phyloP scores from a whole-genome alignment of 1,140 invertebrate species.

The Melitaea cinxia region DNA sequence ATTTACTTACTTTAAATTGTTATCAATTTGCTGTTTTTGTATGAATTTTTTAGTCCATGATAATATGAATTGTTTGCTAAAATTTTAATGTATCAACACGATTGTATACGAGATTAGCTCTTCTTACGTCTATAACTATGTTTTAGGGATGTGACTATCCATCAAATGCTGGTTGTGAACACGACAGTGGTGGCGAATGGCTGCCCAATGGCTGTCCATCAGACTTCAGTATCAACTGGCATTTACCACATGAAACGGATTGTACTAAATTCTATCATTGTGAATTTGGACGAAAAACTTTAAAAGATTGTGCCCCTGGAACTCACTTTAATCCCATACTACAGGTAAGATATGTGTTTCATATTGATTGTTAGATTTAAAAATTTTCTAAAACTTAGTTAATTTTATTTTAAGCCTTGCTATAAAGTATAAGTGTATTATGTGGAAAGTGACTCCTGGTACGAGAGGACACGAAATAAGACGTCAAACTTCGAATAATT shows the following conservation, averaged over 20 bases:
- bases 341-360: constrained; percentile 40
- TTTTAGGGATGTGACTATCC: constrained; percentile 43
- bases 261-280: constrained; percentile 77
- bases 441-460: too few relatives aligned
- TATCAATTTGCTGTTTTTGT: too few relatives aligned
- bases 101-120: too few relatives aligned
- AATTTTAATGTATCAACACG: too few relatives aligned
- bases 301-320: constrained; percentile 46
- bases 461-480: too few relatives aligned
- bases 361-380: not conserved
- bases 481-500: too few relatives aligned
- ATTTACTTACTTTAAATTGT: too few relatives aligned
- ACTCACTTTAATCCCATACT: constrained; percentile 71
- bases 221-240: constrained; percentile 39
- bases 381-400: not conserved
- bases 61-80: too few relatives aligned
- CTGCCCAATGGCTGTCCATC: constrained; percentile 46
- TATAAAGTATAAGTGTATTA: too few relatives aligned
- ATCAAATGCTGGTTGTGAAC: constrained; percentile 30
- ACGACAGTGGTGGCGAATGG: not conserved
- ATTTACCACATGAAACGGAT: constrained; percentile 50
- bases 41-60: too few relatives aligned
- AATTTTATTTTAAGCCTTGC: too few relatives aligned
- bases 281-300: constrained; percentile 61
- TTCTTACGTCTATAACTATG: too few relatives aligned